Evolutionary conservation across 2,888 invertebrate genomes (phyloP), one percentile per base, ranked within the genome.

Genomic region (Electrophaes corylata): DNA sequence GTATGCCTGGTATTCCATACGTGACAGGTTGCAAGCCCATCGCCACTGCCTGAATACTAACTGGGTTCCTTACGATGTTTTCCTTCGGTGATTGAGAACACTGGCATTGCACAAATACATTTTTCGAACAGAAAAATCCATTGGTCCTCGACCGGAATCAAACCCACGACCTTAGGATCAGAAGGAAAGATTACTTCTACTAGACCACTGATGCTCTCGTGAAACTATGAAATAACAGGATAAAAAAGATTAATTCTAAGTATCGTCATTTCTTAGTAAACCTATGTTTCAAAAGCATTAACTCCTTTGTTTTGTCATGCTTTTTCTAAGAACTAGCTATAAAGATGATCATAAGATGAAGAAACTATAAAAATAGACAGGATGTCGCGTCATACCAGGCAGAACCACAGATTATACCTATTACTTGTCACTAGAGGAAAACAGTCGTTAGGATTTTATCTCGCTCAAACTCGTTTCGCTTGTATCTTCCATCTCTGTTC

Each of bases 331-430:
- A 59, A 59, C 16, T 45, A 33, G 35, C 47, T 49, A 46, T 46
- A 46, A 54, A 54, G 45, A 20, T 54, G 40, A 48, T 50, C 35
- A 58, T n/a, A 29, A 49, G 40, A 54, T 50, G 41, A 26, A 44
- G 54, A 43, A 51, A 37, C 46, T 46, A 50, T 55, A 43, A 60
- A 55, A 55, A 51, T 55, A 60, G 54, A 50, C 51, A 60, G 60
- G 60, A 60, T 53, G 57, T 57, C 52, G 23, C 45, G 41, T 52
- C 48, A 56, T 29, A 39, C 33, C 23, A 48, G 10, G 8, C 8
- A 43, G 12, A 43, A 31, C 19, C 55, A 18, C 49, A 49, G 49
- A 11, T 12, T 12, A 40, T 12, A 8, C 8, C n/a, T n/a, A n/a
- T n/a, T 11, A 48, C 12, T 19, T 8, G 16, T 18, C 4, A 19